phyloP scores from a whole-genome alignment of 2,888 invertebrate genomes.

The Yponomeuta sedellus region DNA sequence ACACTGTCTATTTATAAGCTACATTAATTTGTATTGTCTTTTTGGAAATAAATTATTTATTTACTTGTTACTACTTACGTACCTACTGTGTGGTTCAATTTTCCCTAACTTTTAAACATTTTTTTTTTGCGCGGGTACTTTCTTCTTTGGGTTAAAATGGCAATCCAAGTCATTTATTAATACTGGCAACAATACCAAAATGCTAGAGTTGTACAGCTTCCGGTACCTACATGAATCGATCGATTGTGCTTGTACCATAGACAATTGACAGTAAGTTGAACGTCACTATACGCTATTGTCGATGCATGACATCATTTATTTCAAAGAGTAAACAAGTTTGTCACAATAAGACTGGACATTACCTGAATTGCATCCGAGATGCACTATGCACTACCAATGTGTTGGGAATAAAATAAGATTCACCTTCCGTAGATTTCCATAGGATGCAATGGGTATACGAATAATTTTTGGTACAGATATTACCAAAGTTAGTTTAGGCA shows the following conservation, averaged over 20 bases:
- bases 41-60: too few species aligned
- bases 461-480: background rate
- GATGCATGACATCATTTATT: conserved; percentile 39
- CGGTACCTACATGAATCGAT: background rate
- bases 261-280: conserved; percentile 6
- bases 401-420: background rate
- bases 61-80: too few species aligned
- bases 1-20: too few species aligned
- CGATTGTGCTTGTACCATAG: conserved; percentile 1
- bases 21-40: too few species aligned
- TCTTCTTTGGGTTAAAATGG: background rate
- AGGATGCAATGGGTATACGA: background rate
- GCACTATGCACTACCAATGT: background rate
- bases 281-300: conserved; percentile 24
- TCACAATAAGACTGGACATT: background rate
- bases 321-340: conserved; percentile 21
- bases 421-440: background rate
- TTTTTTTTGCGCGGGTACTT: too few species aligned
- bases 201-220: background rate
- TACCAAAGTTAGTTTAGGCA: too few species aligned
- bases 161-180: background rate
- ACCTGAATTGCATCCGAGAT: background rate
- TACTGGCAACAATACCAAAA: too few species aligned
- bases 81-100: too few species aligned
- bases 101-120: too few species aligned